These are phyloP conservation scores for Lordiphosa clarofinis DNA, from an alignment of 1,140 invertebrate genomes.

Conservation along the genomic window DNA sequence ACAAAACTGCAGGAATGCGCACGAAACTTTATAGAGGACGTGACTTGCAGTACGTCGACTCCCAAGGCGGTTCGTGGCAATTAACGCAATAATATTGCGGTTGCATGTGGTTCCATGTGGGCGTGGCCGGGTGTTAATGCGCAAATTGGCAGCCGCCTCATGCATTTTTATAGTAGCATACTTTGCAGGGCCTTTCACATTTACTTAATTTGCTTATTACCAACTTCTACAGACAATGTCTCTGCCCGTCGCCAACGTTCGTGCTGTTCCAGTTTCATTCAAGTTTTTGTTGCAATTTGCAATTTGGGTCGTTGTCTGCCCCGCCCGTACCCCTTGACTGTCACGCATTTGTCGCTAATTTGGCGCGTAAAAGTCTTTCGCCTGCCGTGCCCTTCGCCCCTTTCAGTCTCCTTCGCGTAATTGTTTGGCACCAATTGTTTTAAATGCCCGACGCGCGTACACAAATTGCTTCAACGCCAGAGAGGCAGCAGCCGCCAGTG, in stretches of 20 bases:
- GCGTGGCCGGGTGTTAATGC: conserved; percentile 54
- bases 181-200: conserved; percentile 37
- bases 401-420: conserved; percentile 33
- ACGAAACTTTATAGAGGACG: conserved; percentile 59
- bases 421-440: conserved; percentile 75
- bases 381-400: neutral
- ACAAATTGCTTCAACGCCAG: conserved; percentile 59
- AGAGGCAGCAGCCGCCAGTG: conserved; percentile 16
- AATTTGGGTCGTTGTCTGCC: conserved; percentile 58
- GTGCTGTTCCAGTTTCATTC: conserved; percentile 44
- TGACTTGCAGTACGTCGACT: conserved; percentile 34
- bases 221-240: conserved; percentile 61
- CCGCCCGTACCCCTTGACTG: conserved; percentile 15
- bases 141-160: conserved; percentile 50
- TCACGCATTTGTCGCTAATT: conserved; percentile 65
- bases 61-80: conserved; percentile 33
- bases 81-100: conserved; percentile 72
- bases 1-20: conserved; percentile 28
- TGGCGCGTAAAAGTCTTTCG: conserved; percentile 38
- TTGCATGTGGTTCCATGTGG: conserved; percentile 48
- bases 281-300: conserved; percentile 68
- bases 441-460: conserved; percentile 64
- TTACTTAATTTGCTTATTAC: conserved; percentile 72
- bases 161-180: conserved; percentile 55
- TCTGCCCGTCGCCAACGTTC: conserved; percentile 49